Evolutionary conservation across 2,797 vertebrate species (phyloP), one percentile per base, ranked within the genome.

Genomic region (Galagoides demidoff): DNA sequence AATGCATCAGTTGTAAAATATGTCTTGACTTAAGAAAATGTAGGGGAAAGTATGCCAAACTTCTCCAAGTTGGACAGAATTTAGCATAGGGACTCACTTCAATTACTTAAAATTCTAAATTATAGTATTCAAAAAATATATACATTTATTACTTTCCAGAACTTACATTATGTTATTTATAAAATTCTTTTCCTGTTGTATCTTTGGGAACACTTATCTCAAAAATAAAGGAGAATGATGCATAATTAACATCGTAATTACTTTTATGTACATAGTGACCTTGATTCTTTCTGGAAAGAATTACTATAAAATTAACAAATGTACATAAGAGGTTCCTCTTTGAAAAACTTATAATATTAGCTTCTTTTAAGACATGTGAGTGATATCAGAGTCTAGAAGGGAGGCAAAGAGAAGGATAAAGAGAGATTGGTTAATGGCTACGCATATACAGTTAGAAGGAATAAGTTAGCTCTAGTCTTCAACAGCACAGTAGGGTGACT

Each of bases 221-320:
- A 29, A 27, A 39, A 64, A 55, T 11, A 27, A 59, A 63, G 3
- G 34, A 49, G 23, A 70, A 64, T 0, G 45, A 64, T 23, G 1
- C 23, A 39, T 49, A 57, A 29, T 12, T 14, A n/a, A 45, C 6
- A 12, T 0, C 10, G n/a, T 3, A 17, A 43, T 19, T 5, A 25
- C 5, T 27, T 55, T 4, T 1, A 4, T 4, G 7, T 27, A 20
- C 20, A 22, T 13, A 0, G 29, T 7, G n/a, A 17, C 31, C 37
- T 25, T 9, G 22, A 25, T 19, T 49, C 14, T 64, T 79, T 73
- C 31, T 37, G 81, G 61, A 52, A 90, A 81, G 31, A 43, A 63
- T 25, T 19, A 12, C 17, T 34, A 19, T 5, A 23, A 61, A 39
- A 29, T 52, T 64, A 34, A 55, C 14, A 31, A 87, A 37, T 23